Conservation (phyloP, 2,113 vertebrate species). For the Upupa epops region DNA sequence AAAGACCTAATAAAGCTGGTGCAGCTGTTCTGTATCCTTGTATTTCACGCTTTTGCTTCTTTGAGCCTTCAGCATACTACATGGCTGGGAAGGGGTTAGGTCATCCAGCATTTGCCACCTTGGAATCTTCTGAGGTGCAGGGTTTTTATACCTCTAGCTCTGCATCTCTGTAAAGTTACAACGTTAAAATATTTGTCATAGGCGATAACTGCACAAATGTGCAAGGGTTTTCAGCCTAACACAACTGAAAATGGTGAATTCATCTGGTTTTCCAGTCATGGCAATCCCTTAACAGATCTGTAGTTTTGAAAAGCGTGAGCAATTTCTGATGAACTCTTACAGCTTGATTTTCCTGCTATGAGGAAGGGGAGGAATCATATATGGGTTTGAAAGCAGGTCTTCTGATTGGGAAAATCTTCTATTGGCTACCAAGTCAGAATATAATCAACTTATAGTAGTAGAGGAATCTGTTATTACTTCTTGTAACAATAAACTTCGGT, state of each 20-base stretch:
- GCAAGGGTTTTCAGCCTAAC: background rate
- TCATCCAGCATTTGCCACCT: background rate
- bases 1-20: background rate
- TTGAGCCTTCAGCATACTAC: background rate
- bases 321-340: background rate
- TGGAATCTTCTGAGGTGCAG: background rate
- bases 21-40: background rate
- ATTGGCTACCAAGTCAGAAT: background rate
- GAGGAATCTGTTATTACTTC: background rate
- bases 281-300: background rate
- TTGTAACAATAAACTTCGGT: background rate
- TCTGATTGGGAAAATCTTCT: background rate
- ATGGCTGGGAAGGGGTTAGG: background rate
- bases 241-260: background rate
- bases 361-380: background rate
- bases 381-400: background rate
- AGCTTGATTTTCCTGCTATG: background rate
- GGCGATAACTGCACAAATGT: background rate
- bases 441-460: background rate
- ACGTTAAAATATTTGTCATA: background rate
- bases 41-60: background rate
- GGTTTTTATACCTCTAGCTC: background rate
- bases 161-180: background rate
- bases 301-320: background rate
- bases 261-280: background rate